phyloP scores from a whole-genome alignment of 1,140 invertebrate genomes.

The Pachypsylla venusta region DNA sequence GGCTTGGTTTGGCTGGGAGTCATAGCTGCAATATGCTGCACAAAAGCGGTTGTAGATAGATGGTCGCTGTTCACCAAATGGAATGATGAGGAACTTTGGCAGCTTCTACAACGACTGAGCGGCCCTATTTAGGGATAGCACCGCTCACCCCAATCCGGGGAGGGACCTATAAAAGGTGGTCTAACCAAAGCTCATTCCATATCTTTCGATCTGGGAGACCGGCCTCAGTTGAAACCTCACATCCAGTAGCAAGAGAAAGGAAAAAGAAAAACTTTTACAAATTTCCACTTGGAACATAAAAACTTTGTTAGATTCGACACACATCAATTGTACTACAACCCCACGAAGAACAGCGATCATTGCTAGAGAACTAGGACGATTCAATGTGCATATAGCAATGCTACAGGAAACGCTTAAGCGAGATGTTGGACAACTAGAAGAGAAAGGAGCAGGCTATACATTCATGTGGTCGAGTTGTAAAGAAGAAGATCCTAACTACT shows the following conservation, averaged over 20 bases:
- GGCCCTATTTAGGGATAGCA: no score
- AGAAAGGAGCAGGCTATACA: not conserved
- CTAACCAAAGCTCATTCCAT: not conserved
- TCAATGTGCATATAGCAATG: not conserved
- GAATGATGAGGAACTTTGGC: not conserved
- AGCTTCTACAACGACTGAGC: not conserved
- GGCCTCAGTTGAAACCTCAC: not conserved
- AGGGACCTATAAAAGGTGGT: no score
- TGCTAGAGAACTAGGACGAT: not conserved
- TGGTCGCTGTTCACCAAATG: not conserved
- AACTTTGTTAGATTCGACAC: not conserved
- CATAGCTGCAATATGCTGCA: not conserved
- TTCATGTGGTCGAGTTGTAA: not conserved
- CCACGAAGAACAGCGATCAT: not conserved
- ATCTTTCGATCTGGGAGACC: not conserved
- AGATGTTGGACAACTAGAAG: not conserved
- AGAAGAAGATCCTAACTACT: not conserved
- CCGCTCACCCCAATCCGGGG: not conserved
- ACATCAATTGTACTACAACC: not conserved
- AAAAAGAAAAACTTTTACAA: not conserved
- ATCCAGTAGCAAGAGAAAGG: not conserved
- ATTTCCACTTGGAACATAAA: not conserved
- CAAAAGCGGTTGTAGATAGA: not conserved
- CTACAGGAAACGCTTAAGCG: not conserved
- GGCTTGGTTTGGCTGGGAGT: slow-evolving; percentile 6